Evolutionary conservation across 2,888 invertebrate species (phyloP).

Genomic region (Drosophila mimetica): DNA sequence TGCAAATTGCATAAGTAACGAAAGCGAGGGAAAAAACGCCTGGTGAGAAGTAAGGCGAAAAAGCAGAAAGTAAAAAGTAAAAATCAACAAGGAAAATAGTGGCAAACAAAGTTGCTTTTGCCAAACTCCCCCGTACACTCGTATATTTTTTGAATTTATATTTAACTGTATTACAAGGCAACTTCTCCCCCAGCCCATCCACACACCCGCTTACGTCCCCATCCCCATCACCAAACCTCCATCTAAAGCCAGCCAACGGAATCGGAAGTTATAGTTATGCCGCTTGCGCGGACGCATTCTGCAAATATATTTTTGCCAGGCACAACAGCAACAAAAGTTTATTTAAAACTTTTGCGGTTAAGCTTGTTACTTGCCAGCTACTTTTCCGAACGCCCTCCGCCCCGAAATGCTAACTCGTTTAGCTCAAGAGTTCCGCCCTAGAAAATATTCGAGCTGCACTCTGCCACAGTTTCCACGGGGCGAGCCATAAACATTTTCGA

Average conservation of each 20-base stretch:
- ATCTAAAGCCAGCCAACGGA: constrained; percentile 53
- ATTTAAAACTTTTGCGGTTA: constrained; percentile 77
- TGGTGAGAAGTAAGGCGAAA: constrained; percentile 14
- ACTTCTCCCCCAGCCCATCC: constrained; percentile 20
- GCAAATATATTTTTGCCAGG: constrained; percentile 57
- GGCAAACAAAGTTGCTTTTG: constrained; percentile 42
- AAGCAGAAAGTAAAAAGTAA: constrained; percentile 35
- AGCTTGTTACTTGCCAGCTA: constrained; percentile 77
- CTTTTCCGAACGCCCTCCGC: constrained; percentile 51
- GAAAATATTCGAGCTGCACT: constrained; percentile 67
- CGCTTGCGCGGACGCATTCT: constrained; percentile 63
- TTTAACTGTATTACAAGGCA: constrained; percentile 69
- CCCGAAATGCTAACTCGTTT: constrained; percentile 43
- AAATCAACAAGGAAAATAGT: constrained; percentile 53
- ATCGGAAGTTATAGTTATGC: constrained; percentile 79
- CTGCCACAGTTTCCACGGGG: neutral
- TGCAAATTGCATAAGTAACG: constrained; percentile 74
- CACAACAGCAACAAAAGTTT: constrained; percentile 66
- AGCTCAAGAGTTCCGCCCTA: constrained; percentile 46
- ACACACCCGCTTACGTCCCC: neutral
- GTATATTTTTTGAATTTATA: constrained; percentile 67
- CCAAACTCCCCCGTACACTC: constrained; percentile 36
- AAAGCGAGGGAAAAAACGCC: constrained; percentile 21
- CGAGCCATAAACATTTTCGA: constrained; percentile 51
- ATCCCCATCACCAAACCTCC: no score